Evolutionary conservation across 2,113 vertebrate genomes (phyloP).

Genomic region (Turdus rufiventris): DNA sequence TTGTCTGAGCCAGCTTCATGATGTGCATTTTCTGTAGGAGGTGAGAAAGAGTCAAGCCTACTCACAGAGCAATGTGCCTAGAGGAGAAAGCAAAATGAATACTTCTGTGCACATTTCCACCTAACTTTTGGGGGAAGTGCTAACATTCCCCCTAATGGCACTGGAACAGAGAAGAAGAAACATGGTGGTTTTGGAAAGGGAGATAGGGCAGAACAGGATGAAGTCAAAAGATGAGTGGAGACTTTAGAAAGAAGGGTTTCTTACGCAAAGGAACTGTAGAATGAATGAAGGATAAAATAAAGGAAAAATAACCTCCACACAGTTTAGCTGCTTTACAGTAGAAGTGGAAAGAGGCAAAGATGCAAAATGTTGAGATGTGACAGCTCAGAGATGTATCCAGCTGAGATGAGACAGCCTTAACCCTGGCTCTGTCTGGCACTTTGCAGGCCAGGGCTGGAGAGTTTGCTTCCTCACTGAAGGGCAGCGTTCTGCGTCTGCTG

Average conservation of each 20-base stretch:
- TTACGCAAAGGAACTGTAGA: not conserved
- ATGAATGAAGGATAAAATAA: not conserved
- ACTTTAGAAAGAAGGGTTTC: not conserved
- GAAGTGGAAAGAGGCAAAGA: not conserved
- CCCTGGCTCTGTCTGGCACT: not conserved
- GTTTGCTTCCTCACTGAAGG: constrained; percentile 77
- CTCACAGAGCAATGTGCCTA: not conserved
- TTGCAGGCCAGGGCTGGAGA: constrained; percentile 83
- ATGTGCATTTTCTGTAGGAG: not conserved
- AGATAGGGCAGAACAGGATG: not conserved
- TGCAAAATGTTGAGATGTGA: not conserved
- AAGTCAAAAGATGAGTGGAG: not conserved
- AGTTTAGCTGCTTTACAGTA: not conserved
- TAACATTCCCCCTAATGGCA: not conserved
- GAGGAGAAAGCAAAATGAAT: not conserved
- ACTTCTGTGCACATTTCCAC: not conserved
- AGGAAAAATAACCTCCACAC: not conserved
- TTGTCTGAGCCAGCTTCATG: not conserved
- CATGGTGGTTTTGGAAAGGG: not conserved
- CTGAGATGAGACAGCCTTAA: not conserved
- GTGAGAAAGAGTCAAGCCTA: not conserved
- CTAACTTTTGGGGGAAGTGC: not conserved
- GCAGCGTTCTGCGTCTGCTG: constrained; percentile 80
- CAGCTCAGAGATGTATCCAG: not conserved
- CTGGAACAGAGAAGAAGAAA: not conserved